Conservation (phyloP, 2,113 vertebrate species). For the Corythornis vintsioides region DNA sequence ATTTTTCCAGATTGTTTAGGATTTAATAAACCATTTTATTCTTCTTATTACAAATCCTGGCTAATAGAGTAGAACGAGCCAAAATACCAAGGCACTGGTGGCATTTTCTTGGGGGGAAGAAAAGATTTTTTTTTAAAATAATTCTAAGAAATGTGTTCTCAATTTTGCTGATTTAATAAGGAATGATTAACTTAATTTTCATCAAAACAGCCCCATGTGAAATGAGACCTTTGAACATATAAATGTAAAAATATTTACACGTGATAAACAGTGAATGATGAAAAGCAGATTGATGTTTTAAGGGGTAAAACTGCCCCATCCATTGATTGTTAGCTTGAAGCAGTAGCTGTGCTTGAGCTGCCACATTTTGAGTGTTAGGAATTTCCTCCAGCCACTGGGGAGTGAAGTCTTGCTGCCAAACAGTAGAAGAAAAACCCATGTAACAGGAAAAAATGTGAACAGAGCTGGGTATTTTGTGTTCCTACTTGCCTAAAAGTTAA, state of each 20-base stretch:
- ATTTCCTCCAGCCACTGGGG: not conserved
- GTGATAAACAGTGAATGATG: not conserved
- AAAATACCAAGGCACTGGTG: not conserved
- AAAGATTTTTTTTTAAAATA: not conserved
- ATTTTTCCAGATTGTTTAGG: slow-evolving; percentile 20
- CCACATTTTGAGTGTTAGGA: not conserved
- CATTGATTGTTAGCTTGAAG: not conserved
- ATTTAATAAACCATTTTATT: slow-evolving; percentile 54
- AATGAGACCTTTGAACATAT: not conserved
- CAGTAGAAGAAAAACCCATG: not conserved
- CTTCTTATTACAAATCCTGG: slow-evolving; percentile 16
- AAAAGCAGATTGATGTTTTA: slow-evolving; percentile 18
- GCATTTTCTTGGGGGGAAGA: not conserved
- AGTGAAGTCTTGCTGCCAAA: not conserved
- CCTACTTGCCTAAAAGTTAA: not conserved
- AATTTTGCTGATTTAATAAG: not conserved
- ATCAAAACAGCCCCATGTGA: not conserved
- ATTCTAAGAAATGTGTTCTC: not conserved
- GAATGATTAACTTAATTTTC: not conserved
- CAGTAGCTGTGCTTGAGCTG: not conserved
- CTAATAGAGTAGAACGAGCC: not conserved
- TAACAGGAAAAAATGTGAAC: not conserved
- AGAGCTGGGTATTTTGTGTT: not conserved
- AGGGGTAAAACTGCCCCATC: not conserved
- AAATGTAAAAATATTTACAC: not conserved